Evolutionary conservation across 2,888 invertebrate genomes (phyloP), one percentile per base, ranked within the genome.

Genomic region (Eumerus sabulonum): DNA sequence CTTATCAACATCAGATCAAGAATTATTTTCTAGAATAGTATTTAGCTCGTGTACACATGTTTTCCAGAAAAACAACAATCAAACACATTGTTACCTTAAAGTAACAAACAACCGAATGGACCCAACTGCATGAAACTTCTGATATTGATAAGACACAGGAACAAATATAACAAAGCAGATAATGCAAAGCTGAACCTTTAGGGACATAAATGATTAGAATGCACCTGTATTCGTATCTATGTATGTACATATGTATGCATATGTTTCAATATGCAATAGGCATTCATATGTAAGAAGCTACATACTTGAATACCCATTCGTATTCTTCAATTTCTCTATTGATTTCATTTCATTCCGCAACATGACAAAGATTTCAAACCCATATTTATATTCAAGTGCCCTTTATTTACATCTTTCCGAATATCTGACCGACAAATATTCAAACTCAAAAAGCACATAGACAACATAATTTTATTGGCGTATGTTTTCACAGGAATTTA

Each of bases 1-100:
- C 47, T 79, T 68, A 79, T 68, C 68, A 63, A 68, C 68, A 64
- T 60, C 53, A 74, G 64, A 79, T 79, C 74, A 54, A 63, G 47
- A 68, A 64, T 68, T 63, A 63, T 79, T 70, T 18, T 57, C 51
- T n/a, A n/a, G 51, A 72, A 64, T 64, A 57, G 40, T 40, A 18
- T 59, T 44, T 13, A 40, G 47, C 59, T 19, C 3, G 18, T 11
- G 45, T 18, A 50, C 42, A 50, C 44, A 51, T 68, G 16, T 63
- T 12, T 48, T 47, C n/a, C n/a, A n/a, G n/a, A 51, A 53, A 72
- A 57, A 38, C 19, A 42, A 68, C 50, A 53, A 60, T 62, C 11
- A 38, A 35, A 40, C 44, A 27, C 60, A 70, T 70, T 70, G 60
- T 60, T 70, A 47, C 59, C n/a, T 27, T 9, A 7, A 19, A 54